Base-by-base conservation (phyloP, 2,113 vertebrate species). In the Hippopotamus amphibius region DNA sequence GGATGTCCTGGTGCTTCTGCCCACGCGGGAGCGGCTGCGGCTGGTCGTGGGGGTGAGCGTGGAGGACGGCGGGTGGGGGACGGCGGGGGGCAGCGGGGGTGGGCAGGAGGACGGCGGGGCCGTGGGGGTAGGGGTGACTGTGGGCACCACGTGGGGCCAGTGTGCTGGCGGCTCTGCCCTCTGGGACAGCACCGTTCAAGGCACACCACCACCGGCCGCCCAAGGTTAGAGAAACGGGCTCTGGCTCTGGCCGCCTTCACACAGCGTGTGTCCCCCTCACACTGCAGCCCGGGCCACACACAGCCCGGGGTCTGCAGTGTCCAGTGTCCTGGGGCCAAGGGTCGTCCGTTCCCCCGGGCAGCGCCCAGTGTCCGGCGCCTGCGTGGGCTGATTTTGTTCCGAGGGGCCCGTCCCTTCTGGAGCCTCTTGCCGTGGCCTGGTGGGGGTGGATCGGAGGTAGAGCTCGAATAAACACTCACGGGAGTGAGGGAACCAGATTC, bases 1-100 rank as follows among this genome's bases (percentile, higher is more conserved):
- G 92, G 99, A 86, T 0, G 96, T 99, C 94, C 99, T 99, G 0
- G 98, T 99, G 92, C 98, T 99, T 88, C 99, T 99, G 88, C 99
- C 99, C 90, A 99, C 98, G 96, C 99, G 98, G 84, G 98, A 99
- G 85, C 99, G 99, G 96, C 98, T 99, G 98, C 99, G 98, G 97
- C 93, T 99, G n/a, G 93, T 85, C 0, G 96, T 99, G 0, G 98
- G 99, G 99, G 99, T 99, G 90, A 97, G 99, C 97, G 1, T 0
- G n/a, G 13, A 2, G 57, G 30, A 10, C 11, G 11, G 15, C 3
- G 43, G 43, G 10, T 5, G 68, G 41, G 72, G n/a, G 16, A 4
- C 3, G 0, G 0, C 41, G n/a, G 43, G 46, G 50, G 28, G 12
- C 14, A 37, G 24, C 15, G 3, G 17, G 37, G 69, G 69, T 26